phyloP scores from a whole-genome alignment of 2,797 vertebrate species.

The Phrynocephalus vlangalii region DNA sequence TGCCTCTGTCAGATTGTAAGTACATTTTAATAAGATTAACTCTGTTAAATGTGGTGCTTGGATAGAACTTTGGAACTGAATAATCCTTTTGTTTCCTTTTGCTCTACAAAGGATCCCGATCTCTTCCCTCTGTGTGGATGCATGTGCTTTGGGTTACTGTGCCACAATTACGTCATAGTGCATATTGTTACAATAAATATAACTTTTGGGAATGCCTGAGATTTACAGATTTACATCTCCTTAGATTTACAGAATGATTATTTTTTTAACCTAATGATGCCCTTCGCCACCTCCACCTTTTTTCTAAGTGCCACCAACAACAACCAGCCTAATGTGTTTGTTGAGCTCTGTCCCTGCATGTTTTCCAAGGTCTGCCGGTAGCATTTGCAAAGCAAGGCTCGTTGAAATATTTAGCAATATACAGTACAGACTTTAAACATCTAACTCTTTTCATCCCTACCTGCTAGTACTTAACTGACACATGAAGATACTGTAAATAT shows the following conservation, averaged over 20 bases:
- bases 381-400: no score
- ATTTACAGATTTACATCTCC: neutral
- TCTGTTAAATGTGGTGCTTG: neutral
- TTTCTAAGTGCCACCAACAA: no score
- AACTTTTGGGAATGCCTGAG: neutral
- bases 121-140: neutral
- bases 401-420: no score
- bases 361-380: no score
- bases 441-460: no score
- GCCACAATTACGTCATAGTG: neutral
- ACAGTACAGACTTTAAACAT: no score
- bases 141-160: neutral
- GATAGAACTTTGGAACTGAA: neutral
- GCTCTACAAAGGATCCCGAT: neutral
- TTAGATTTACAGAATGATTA: neutral
- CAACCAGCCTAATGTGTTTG: no score
- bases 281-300: no score
- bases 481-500: no score
- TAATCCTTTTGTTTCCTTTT: neutral
- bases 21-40: conserved; percentile 61
- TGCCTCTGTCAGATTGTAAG: conserved; percentile 96
- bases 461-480: no score
- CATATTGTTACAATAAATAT: neutral
- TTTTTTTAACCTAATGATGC: neutral
- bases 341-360: no score